These are phyloP conservation scores for Strongylocentrotus purpuratus DNA, from an alignment of 35 echinoderm and acorn worm genomes.

Conservation along the genomic window DNA sequence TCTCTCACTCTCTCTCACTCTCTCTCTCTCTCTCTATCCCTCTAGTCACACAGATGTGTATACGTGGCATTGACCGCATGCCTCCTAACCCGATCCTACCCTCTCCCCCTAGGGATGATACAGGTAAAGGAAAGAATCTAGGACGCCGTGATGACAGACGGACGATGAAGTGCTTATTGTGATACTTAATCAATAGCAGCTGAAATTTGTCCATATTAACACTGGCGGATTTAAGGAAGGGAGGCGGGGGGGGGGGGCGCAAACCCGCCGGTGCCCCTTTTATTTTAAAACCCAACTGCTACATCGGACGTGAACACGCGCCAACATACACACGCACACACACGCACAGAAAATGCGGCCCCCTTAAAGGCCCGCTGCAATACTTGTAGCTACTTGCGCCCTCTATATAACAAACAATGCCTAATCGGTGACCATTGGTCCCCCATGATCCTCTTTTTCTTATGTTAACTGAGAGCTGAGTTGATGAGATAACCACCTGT, in stretches of 20 bases:
- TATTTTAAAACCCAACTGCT: not conserved
- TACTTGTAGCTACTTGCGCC: no score
- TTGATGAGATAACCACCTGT: no score
- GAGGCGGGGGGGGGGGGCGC: no score
- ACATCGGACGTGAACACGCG: not conserved
- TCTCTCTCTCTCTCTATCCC: not conserved
- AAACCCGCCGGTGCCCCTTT: not conserved
- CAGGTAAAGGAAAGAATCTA: constrained; percentile 26
- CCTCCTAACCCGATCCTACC: constrained; percentile 1
- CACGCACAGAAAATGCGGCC: not conserved
- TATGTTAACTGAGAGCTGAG: no score
- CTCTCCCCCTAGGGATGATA: constrained; percentile 10
- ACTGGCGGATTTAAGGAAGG: no score
- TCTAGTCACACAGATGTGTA: not conserved
- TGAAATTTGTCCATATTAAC: constrained; percentile 16
- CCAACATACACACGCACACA: not conserved
- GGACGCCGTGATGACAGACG: constrained; percentile 17
- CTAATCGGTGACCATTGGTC: no score
- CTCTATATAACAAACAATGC: no score
- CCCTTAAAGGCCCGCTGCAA: no score
- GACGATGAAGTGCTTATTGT: constrained; percentile 19
- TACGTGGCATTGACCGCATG: constrained; percentile 22
- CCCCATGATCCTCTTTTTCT: no score
- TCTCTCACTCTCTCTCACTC: no score
- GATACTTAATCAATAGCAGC: constrained; percentile 22